phyloP scores from a whole-genome alignment of 2,113 vertebrate genomes.

The Origma solitaria region DNA sequence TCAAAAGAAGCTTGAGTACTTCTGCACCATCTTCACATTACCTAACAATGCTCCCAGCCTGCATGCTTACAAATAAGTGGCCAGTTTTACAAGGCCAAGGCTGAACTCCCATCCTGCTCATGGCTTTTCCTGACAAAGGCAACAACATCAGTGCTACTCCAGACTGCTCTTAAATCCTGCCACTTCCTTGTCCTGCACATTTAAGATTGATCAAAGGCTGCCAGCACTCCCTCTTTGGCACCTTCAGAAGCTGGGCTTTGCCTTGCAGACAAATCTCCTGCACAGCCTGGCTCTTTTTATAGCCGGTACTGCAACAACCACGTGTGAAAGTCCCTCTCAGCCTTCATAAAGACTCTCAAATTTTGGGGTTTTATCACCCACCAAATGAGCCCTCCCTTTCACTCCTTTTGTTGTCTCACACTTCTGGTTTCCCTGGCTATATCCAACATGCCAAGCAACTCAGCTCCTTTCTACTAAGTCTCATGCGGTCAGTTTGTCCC shows the following conservation, averaged over 20 bases:
- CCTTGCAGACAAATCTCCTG: not conserved
- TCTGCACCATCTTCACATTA: not conserved
- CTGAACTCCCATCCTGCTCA: not conserved
- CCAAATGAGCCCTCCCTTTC: not conserved
- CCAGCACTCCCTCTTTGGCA: not conserved
- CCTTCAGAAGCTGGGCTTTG: not conserved
- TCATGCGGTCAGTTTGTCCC: fast-evolving
- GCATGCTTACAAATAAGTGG: not conserved
- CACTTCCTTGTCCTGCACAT: not conserved
- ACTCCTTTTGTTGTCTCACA: not conserved
- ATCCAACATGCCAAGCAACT: not conserved
- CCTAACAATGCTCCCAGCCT: not conserved
- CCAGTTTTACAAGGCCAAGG: not conserved
- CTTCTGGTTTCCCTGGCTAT: not conserved
- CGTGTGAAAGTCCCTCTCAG: not conserved
- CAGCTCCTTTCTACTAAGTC: not conserved
- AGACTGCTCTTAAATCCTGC: not conserved
- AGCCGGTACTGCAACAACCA: not conserved
- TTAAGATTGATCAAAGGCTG: not conserved
- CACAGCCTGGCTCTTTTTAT: not conserved
- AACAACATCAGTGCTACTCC: not conserved
- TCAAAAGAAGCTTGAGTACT: not conserved
- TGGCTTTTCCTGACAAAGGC: not conserved
- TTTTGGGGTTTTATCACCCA: fast-evolving
- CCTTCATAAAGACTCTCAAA: not conserved